phyloP scores from a whole-genome alignment of 2,797 vertebrate species.

The Rousettus madagascariensis region DNA sequence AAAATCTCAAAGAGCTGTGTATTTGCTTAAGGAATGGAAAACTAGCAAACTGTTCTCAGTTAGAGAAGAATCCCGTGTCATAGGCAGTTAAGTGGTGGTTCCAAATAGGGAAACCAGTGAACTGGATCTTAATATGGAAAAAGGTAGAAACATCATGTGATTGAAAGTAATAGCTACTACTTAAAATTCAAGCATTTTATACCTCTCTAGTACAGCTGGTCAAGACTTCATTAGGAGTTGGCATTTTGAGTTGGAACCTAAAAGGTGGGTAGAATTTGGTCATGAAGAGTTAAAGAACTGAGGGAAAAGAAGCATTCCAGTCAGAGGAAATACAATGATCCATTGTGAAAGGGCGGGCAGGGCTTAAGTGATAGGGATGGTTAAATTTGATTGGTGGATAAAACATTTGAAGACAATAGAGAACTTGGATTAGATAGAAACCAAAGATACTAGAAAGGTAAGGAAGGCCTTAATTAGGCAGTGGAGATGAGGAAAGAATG shows the following conservation, averaged over 20 bases:
- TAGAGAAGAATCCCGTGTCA: neutral
- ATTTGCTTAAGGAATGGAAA: constrained; percentile 30
- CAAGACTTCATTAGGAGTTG: neutral
- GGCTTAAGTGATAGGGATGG: neutral
- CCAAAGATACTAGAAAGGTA: neutral
- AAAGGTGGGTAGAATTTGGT: neutral
- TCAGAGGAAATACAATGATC: neutral
- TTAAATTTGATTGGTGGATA: constrained; percentile 21
- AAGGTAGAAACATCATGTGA: neutral
- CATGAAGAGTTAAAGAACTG: neutral
- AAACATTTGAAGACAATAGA: neutral
- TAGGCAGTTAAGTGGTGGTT: neutral
- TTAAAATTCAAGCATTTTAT: neutral
- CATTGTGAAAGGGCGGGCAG: neutral
- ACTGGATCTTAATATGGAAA: neutral
- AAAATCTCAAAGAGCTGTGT: neutral
- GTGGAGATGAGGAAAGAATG: neutral
- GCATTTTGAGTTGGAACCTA: constrained; percentile 15
- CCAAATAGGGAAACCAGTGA: neutral
- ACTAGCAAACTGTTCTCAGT: neutral
- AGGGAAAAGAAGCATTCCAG: neutral
- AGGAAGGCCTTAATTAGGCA: neutral
- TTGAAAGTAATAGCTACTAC: neutral
- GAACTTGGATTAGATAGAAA: constrained; percentile 4
- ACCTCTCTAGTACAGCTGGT: neutral